Base-by-base conservation (phyloP, 30 jellyfish, hydroid and myxozoan species). In the Nemopilema nomurai region DNA sequence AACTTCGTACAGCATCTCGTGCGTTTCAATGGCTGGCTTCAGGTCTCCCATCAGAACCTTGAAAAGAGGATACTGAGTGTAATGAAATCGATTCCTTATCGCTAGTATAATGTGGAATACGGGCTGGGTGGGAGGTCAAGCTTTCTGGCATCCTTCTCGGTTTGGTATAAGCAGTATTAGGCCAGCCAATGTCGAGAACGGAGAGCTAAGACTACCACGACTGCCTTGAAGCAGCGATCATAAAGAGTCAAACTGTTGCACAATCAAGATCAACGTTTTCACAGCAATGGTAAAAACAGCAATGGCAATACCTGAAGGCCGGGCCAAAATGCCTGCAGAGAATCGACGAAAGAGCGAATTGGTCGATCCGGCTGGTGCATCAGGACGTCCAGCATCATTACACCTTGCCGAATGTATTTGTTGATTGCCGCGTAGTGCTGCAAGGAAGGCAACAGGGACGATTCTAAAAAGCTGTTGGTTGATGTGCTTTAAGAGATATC, bases 261-360 rank as follows among this genome's bases (percentile, higher is more conserved):
- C 6, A 41, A 3, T 3, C 57, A 3, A 41, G 57, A 41, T 3
- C 13, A 41, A 41, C 13, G 13, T 41, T 3, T 6, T 41, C 13
- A 41, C 9, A 41, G 13, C 13, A 13, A 13, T 41, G 57, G 6
- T 13, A 41, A 3, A 41, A 41, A 13, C 57, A 41, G 13, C 6
- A 6, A 41, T 13, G 13, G 13, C 57, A 41, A 41, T 41, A 92
- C 99, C 96, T 89, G 99, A 63, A 94, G 83, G 22, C 97, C 97
- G 13, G 99, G 99, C 99, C 99, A 94, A 74, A 94, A 94, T 3
- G 99, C 99, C 70, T 94, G 99, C 28, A 94, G 77, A 18, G 97
- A 84, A 80, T 94, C 99, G 18, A 94, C 90, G 51, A 84, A 89
- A 25, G 96, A 51, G 22, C 97, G 85, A 57, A 89, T 84, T 13